Evolutionary conservation across 2,797 vertebrate species (phyloP).

Genomic region (Hypotaenidia philippensis): DNA sequence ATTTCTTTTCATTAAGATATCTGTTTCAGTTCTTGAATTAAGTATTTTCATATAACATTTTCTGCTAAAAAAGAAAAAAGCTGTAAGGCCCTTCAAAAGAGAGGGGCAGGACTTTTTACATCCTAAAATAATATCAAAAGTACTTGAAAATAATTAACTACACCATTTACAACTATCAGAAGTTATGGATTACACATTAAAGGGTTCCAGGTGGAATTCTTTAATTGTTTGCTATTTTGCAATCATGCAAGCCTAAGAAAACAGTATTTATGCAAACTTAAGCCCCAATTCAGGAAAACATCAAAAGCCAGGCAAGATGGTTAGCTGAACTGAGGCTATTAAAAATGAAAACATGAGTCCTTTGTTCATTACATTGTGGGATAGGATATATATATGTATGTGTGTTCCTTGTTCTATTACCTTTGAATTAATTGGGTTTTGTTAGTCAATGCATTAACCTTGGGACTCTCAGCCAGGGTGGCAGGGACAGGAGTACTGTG

Average conservation of each 20-base stretch:
- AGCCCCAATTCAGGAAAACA: conserved; percentile 36
- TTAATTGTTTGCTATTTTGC: background rate
- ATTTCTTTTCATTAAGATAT: conserved; percentile 52
- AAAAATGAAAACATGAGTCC: background rate
- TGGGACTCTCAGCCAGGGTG: conserved; percentile 46
- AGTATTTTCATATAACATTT: background rate
- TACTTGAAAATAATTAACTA: background rate
- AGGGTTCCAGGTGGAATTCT: background rate
- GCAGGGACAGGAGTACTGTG: conserved; percentile 45
- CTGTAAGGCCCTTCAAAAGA: background rate
- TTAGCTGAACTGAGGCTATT: conserved; percentile 17
- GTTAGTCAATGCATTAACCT: conserved; percentile 74
- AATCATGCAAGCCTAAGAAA: background rate
- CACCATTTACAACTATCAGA: background rate
- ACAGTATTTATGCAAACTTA: background rate
- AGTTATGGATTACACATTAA: background rate
- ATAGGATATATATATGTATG: no score
- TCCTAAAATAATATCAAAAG: background rate
- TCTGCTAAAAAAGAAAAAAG: background rate
- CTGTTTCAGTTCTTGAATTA: conserved; percentile 1
- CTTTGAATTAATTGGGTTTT: conserved; percentile 20
- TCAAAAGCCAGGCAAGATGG: background rate
- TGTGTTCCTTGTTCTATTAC: background rate
- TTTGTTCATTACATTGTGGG: background rate
- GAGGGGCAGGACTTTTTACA: background rate